Evolutionary conservation across 2,888 invertebrate species (phyloP), one percentile per base, ranked within the genome.

Genomic region (Melanostoma scalare): DNA sequence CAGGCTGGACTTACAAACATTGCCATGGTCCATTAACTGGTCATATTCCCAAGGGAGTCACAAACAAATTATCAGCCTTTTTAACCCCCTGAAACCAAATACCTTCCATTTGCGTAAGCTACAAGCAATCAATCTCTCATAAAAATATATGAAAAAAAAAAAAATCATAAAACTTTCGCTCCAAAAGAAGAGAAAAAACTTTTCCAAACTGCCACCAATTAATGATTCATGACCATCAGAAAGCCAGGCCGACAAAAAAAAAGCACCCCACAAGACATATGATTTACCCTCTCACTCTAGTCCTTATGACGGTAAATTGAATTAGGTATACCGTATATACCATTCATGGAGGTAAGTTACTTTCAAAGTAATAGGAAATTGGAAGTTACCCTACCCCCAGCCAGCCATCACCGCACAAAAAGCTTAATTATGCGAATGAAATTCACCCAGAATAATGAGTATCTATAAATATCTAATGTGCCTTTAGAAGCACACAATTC

Each of bases 391-490:
- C 72, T 6, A 40, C 10, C 56, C 31, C 10, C 3, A 46, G 10
- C 46, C 9, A 31, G 30, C 61, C 60, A 55, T 1, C 56, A 9
- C 2, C 53, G 4, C 10, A 55, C 35, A 52, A 63, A 56, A 67
- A 72, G 65, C 79, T 79, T 84, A 84, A 84, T 79, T 84, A 78
- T 84, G 79, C 84, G 79, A 84, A 84, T 75, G 74, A 79, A 79
- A 48, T 71, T 79, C 60, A 79, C 63, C 65, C 69, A 79, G 78
- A 79, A 71, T 84, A 84, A 84, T 79, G 74, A 79, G 74, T 67
- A 67, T 79, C 79, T 79, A 84, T 84, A 67, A 84, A 84, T 84
- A 71, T 71, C 79, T 75, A 75, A 84, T 84, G 67, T 40, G 53
- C 44, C 53, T 48, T 40, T 56, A 42, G 8, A 56, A 53, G 46